phyloP scores from a whole-genome alignment of 2,888 invertebrate species.

The Erebia palarica region DNA sequence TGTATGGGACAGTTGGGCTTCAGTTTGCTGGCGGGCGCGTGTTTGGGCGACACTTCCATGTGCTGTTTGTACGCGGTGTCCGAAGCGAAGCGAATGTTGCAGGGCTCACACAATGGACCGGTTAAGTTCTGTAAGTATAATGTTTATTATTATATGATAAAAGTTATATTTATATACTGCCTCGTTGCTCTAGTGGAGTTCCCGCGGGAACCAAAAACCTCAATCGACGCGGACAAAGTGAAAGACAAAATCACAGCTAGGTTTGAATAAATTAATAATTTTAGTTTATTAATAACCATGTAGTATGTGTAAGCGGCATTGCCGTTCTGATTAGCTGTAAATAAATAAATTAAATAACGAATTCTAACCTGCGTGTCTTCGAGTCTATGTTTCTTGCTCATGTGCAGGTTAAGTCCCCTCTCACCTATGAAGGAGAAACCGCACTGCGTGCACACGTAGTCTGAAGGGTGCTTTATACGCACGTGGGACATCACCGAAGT shows the following conservation, averaged over 20 bases:
- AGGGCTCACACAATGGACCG: slow-evolving; percentile 3
- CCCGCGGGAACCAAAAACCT: too few species aligned
- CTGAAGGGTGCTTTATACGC: slow-evolving; percentile 18
- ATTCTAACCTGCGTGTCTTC: not conserved
- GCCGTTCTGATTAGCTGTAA: too few species aligned
- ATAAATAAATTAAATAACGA: too few species aligned
- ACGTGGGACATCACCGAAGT: slow-evolving; percentile 1
- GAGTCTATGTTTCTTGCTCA: slow-evolving; percentile 5
- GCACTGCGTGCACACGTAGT: slow-evolving; percentile 6
- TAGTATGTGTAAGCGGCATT: too few species aligned
- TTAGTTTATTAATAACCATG: too few species aligned
- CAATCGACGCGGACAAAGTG: too few species aligned
- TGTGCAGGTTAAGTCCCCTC: not conserved
- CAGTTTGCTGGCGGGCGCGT: not conserved
- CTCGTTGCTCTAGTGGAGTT: too few species aligned
- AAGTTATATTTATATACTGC: too few species aligned
- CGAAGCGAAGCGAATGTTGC: slow-evolving; percentile 13
- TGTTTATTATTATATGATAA: too few species aligned
- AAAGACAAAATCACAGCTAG: too few species aligned
- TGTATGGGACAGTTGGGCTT: slow-evolving; percentile 10
- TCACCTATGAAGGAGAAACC: slow-evolving; percentile 10
- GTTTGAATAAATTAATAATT: too few species aligned
- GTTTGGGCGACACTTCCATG: slow-evolving; percentile 15
- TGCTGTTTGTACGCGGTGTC: slow-evolving; percentile 7
- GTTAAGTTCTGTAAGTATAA: not conserved